Base-by-base conservation (phyloP, 2,888 invertebrate species). In the Lasioglossum pauxillum region DNA sequence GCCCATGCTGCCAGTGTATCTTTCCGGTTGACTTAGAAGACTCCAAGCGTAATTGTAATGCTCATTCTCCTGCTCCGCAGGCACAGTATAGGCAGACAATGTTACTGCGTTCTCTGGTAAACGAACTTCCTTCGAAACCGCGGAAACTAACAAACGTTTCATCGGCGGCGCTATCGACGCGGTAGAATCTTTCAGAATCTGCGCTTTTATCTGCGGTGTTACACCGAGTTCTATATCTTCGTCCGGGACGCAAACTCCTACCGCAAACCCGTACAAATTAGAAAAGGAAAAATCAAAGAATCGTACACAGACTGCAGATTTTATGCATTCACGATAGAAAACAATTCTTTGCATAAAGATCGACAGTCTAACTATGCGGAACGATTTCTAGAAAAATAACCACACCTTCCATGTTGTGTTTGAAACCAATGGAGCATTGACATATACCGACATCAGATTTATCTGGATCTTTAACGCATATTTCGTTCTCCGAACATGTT, bases 1-100 rank as follows among this genome's bases (percentile, higher is more conserved):
- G 85, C 97, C 97, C 95, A 98, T 97, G 80, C 97, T 97, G 84
- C 97, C 97, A 94, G 96, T 96, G 89, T 96, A 96, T n/a, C 97
- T 97, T 89, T 97, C 97, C 0, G 98, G 98, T 93, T 98, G 98
- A 83, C 97, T 97, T 83, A 98, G 96, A 49, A 99, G 96, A 31
- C 97, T 98, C 99, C 99, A 99, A 44, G 97, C 97, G 95, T 98
- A 99, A 92, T 97, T 98, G 94, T 98, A 99, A 93, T 97, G 97
- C 83, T 96, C 97, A 93, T 96, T 97, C 92, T 97, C 97, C 86
- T 97, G 96, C 92, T 98, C 97, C 88, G 97, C 97, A 12, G 98
- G 98, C 31, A 97, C 96, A 2, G 98, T 98, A 93, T 97, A 98
- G 0, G 98, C 99, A 16, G 97, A 97, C 80, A 99, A 95, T 0